A percentile compares a stretch with the other conserved stretches of the same genome.
phyloP scores from a whole-genome alignment of 2,888 invertebrate species.

The Metalampra italica region DNA sequence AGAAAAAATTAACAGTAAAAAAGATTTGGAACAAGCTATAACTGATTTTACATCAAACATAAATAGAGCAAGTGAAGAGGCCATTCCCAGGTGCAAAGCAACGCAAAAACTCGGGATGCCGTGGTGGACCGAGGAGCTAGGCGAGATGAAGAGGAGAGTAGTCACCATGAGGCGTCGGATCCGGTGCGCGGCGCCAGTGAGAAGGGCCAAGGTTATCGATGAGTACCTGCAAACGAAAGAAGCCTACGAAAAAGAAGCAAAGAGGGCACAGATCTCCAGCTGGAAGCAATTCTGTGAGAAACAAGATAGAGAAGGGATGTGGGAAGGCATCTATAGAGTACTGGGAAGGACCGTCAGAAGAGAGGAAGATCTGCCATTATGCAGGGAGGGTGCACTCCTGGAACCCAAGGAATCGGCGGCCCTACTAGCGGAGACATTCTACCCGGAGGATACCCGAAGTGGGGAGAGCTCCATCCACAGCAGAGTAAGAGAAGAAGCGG shows the following conservation, averaged over 20 bases:
- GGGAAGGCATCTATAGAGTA: constrained; percentile 9
- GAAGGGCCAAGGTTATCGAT: constrained; percentile 11
- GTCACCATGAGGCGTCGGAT: no score
- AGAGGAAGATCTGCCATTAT: neutral
- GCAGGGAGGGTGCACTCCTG: neutral
- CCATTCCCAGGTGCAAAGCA: no score
- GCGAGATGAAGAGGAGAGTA: no score
- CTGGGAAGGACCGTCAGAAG: neutral
- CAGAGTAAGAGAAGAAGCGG: neutral
- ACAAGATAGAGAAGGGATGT: constrained; percentile 16
- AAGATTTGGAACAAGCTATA: neutral
- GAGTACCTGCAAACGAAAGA: constrained; percentile 16
- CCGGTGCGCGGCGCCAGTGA: constrained; percentile 10
- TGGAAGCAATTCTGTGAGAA: constrained; percentile 19
- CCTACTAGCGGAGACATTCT: constrained; percentile 5
- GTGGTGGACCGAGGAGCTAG: no score
- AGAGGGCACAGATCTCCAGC: constrained; percentile 12
- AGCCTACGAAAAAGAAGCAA: constrained; percentile 10
- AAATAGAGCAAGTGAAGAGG: no score
- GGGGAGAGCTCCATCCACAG: no score
- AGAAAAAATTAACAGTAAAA: neutral
- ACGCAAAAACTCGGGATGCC: no score
- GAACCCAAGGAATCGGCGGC: constrained; percentile 3
- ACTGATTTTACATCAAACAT: no score
- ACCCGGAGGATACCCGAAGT: constrained; percentile 4